These are phyloP conservation scores for Darevskia nairensis DNA, from an alignment of 2,797 vertebrate genomes.

Conservation along the genomic window DNA sequence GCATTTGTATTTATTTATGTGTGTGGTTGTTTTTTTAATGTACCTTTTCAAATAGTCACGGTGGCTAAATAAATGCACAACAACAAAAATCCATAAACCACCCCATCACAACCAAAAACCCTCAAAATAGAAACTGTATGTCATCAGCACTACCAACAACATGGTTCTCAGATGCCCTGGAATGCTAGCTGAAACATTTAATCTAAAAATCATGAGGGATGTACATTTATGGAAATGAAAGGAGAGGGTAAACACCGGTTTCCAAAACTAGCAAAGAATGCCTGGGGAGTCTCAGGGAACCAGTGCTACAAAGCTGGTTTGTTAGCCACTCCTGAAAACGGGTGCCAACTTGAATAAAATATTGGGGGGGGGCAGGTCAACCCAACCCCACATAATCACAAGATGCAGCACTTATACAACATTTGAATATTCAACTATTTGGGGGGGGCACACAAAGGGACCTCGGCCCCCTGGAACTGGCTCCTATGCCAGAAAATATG, in stretches of 20 bases:
- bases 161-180: background rate
- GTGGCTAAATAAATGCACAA: background rate
- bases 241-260: background rate
- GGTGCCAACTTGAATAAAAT: no score
- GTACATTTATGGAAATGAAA: background rate
- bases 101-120: background rate
- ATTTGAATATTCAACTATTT: no score
- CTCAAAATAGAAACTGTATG: background rate
- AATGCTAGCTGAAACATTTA: background rate
- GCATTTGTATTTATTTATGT: background rate
- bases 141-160: no score
- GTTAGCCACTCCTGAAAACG: background rate
- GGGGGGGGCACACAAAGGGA: no score
- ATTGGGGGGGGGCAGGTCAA: no score
- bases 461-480: no score
- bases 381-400: no score
- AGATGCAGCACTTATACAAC: no score
- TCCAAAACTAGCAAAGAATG: background rate
- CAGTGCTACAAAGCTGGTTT: background rate
- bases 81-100: conserved; percentile 1
- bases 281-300: background rate
- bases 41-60: background rate
- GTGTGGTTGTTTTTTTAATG: background rate
- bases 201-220: background rate
- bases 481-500: no score